These are phyloP conservation scores for Holothuria scabra DNA, from an alignment of 53 echinoderm and acorn worm species.

Conservation along the genomic window DNA sequence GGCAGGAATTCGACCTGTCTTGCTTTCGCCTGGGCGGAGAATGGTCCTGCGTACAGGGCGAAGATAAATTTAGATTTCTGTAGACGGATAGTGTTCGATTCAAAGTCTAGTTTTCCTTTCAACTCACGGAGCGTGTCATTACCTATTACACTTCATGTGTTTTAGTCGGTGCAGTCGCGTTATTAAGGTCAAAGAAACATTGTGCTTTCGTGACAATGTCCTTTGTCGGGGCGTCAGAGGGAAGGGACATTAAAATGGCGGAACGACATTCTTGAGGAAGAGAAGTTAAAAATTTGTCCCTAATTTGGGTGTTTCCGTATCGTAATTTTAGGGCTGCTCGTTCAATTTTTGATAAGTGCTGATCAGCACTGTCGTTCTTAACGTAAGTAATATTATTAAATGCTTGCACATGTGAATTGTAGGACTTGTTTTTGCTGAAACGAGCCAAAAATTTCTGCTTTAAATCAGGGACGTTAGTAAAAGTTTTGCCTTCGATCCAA, in stretches of 20 bases:
- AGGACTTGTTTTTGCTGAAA: too few species aligned
- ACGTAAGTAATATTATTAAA: constrained; percentile 44
- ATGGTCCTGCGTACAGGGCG: background rate
- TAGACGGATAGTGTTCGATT: background rate
- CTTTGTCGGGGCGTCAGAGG: background rate
- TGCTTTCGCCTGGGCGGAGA: background rate
- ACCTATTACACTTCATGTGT: background rate
- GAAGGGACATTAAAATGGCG: constrained; percentile 51
- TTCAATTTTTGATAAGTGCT: constrained; percentile 30
- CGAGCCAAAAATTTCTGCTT: too few species aligned
- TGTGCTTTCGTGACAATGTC: background rate
- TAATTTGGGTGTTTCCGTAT: constrained; percentile 49
- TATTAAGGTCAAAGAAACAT: background rate
- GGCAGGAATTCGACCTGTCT: background rate
- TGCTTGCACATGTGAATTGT: too few species aligned
- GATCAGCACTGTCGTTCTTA: constrained; percentile 40
- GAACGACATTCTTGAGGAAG: constrained; percentile 43
- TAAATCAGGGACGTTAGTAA: too few species aligned
- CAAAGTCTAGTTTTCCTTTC: background rate
- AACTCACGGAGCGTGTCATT: background rate
- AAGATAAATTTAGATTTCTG: background rate
- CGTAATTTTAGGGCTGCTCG: constrained; percentile 15
- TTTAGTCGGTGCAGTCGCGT: background rate
- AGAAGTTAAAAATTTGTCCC: constrained; percentile 13
- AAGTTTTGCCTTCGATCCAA: too few species aligned